Conservation (phyloP, 1,140 invertebrate species). For the Asbolus verrucosus region DNA sequence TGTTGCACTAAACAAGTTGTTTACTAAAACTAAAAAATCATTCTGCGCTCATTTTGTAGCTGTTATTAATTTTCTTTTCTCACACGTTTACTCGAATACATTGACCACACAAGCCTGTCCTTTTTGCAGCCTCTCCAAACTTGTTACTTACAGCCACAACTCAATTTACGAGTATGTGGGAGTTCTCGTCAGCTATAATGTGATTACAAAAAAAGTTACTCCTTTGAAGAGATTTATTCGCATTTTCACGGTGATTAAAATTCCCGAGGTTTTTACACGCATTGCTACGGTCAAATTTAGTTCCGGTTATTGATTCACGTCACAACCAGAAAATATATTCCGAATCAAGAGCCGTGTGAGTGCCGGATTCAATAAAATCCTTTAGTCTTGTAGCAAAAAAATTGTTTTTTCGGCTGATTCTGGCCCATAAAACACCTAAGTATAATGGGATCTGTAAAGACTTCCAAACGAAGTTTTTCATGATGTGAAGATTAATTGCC, state of each 20-base stretch:
- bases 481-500: conserved; percentile 30
- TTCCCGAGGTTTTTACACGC: not conserved
- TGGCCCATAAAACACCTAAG: conserved; percentile 24
- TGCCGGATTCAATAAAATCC: conserved; percentile 9
- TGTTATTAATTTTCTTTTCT: too few species aligned
- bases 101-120: conserved; percentile 16
- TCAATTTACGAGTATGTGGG: conserved; percentile 25
- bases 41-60: too few species aligned
- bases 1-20: too few species aligned
- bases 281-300: conserved; percentile 3
- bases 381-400: conserved; percentile 1
- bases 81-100: conserved; percentile 8
- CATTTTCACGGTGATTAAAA: conserved; percentile 18
- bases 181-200: conserved; percentile 8
- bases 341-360: conserved; percentile 1
- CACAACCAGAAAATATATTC: conserved; percentile 13
- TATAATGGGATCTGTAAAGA: conserved; percentile 24
- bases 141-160: conserved; percentile 15
- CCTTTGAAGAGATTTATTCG: conserved; percentile 18
- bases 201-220: conserved; percentile 13
- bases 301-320: conserved; percentile 10
- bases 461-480: conserved; percentile 8
- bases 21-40: too few species aligned
- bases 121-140: conserved; percentile 25
- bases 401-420: conserved; percentile 20